Evolutionary conservation across 2,888 invertebrate species (phyloP).

Genomic region (Drosophila borealis): DNA sequence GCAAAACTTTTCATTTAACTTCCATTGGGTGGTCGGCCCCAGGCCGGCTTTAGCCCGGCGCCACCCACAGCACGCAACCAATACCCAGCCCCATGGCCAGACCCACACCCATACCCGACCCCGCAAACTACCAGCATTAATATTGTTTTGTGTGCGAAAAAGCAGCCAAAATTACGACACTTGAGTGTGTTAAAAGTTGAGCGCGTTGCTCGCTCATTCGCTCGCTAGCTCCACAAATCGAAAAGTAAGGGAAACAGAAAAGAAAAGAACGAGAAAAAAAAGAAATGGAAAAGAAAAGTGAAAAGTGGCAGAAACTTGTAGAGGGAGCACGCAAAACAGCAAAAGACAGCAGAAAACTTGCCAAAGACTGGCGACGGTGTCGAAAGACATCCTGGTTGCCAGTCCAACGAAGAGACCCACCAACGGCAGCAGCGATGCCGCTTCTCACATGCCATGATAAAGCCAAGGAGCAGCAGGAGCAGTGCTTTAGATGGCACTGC

Average conservation of each 20-base stretch:
- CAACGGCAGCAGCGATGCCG: slow-evolving; percentile 8
- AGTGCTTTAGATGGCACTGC: slow-evolving; percentile 39
- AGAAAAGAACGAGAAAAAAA: slow-evolving; percentile 41
- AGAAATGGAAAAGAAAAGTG: slow-evolving; percentile 52
- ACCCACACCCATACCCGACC: neutral
- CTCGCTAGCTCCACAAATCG: slow-evolving; percentile 60
- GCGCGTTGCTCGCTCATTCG: slow-evolving; percentile 42
- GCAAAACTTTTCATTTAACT: slow-evolving; percentile 82
- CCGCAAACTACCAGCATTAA: slow-evolving; percentile 77
- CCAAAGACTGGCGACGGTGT: slow-evolving; percentile 69
- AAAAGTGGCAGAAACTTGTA: slow-evolving; percentile 72
- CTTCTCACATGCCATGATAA: slow-evolving; percentile 39
- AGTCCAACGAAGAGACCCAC: slow-evolving; percentile 51
- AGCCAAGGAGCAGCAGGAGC: slow-evolving; percentile 13
- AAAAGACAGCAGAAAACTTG: slow-evolving; percentile 79
- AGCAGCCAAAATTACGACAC: slow-evolving; percentile 82
- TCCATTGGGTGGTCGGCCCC: slow-evolving; percentile 51
- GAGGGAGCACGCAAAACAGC: slow-evolving; percentile 74
- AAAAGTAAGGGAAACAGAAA: slow-evolving; percentile 66
- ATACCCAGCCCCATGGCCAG: neutral
- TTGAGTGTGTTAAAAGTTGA: slow-evolving; percentile 82
- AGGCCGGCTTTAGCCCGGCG: slow-evolving; percentile 21
- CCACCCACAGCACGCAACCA: slow-evolving; percentile 25
- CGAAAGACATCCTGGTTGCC: slow-evolving; percentile 63
- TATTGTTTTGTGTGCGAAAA: slow-evolving; percentile 82